A percentile compares a stretch with the other conserved stretches of the same genome.
Conservation (phyloP, 2,888 invertebrate genomes). For the Agrochola lota region DNA sequence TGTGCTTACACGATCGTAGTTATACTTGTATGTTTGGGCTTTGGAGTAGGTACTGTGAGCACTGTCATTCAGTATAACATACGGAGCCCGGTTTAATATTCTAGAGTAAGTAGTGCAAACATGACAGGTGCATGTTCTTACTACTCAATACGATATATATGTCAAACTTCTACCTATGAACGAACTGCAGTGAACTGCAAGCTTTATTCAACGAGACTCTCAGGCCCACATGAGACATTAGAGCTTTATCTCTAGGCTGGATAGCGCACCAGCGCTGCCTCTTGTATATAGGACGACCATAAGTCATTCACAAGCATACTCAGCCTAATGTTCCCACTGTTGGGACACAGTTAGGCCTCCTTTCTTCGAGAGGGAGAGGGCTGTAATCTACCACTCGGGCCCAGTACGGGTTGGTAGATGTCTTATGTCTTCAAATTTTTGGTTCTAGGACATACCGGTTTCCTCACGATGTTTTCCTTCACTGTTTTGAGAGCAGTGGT, state of each 20-base stretch:
- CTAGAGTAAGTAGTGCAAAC: slow-evolving; percentile 6
- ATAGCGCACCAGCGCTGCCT: background rate
- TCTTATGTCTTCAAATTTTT: too few species aligned
- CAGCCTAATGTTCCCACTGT: too few species aligned
- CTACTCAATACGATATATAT: background rate
- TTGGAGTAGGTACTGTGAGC: too few species aligned
- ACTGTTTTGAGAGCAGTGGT: too few species aligned
- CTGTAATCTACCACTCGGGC: too few species aligned
- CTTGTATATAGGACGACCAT: background rate
- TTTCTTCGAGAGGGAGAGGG: too few species aligned
- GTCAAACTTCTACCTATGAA: background rate
- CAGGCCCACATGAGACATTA: background rate
- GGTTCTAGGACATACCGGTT: too few species aligned
- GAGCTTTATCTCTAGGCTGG: background rate
- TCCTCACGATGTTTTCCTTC: too few species aligned
- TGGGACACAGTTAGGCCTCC: too few species aligned
- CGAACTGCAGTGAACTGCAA: background rate
- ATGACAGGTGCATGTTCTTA: background rate
- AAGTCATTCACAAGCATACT: background rate
- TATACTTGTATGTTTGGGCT: too few species aligned
- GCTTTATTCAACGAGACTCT: background rate
- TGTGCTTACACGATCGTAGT: too few species aligned
- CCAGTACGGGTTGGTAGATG: too few species aligned
- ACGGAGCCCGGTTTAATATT: background rate
- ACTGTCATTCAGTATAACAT: background rate